Base-by-base conservation (phyloP, 2,888 invertebrate genomes). In the Podabrus alpinus region DNA sequence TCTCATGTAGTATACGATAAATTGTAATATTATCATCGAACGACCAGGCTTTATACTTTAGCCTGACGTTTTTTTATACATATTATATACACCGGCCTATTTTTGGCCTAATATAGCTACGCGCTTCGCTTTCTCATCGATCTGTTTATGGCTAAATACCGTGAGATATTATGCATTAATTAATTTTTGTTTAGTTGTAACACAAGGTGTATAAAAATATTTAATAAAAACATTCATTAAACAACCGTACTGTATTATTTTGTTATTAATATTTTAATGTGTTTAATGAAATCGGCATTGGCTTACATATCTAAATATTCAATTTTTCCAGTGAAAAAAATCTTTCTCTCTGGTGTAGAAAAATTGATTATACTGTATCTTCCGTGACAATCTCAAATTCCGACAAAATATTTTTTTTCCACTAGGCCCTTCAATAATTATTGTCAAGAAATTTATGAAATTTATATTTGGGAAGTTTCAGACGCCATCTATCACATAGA, bases 61-160 rank as follows among this genome's bases (percentile, higher is more conserved):
- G 81, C 73, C 77, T 77, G 77, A 77, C 62, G 77, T 73, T 70
- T 84, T 87, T 87, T 86, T 86, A 85, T 86, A 87, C 82, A 85
- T 86, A 86, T 86, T 84, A 62, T 59, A 59, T 86, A 86, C 86
- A 86, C 77, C 74, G 81, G 81, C 81, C 81, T 79, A 76, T 81
- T 78, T n/a, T 76, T 79, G 80, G 82, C 80, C 81, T 79, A 80
- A 76, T 70, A 73, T 79, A 71, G 79, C 79, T 78, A 76, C 73
- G 80, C 80, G 80, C 80, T 80, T 80, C 71, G 80, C 79, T 79
- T 77, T 71, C 73, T 75, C 72, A 75, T 77, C 75, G 73, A 77
- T 62, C 71, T 73, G 73, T 71, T 75, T 70, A 74, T 64, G 71
- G 69, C 72, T 74, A 72, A 77, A 73, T 69, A 68, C 72, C 69